Conservation (phyloP, 2,888 invertebrate genomes). For the Stenodema calcarata region DNA sequence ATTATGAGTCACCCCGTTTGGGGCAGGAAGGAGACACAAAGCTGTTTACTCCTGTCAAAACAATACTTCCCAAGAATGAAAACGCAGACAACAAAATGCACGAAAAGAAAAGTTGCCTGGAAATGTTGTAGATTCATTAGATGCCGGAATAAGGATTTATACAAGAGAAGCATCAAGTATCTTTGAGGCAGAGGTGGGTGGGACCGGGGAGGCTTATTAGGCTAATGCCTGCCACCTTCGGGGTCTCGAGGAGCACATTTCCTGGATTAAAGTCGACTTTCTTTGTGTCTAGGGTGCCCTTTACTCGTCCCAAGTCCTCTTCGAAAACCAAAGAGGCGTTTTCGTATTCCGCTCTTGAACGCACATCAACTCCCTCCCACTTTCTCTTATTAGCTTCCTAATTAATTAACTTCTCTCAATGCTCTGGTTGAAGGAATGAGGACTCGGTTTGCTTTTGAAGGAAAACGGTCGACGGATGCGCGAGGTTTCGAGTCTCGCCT, state of each 20-base stretch:
- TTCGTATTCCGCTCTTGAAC: constrained; percentile 8
- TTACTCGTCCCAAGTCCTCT: not conserved
- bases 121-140: constrained; percentile 32
- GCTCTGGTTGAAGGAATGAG: not conserved
- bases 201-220: constrained; percentile 35
- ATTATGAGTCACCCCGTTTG: too few relatives aligned
- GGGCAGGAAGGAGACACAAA: not conserved
- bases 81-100: constrained; percentile 12
- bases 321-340: constrained; percentile 9
- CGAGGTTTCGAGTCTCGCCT: not conserved
- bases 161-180: constrained; percentile 37
- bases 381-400: constrained; percentile 48
- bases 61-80: not conserved
- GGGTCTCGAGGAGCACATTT: constrained; percentile 39
- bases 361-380: constrained; percentile 32
- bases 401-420: constrained; percentile 45
- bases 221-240: constrained; percentile 47
- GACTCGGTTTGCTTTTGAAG: not conserved
- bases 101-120: not conserved
- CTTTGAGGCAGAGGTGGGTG: not conserved
- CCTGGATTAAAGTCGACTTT: constrained; percentile 43
- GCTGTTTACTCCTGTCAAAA: not conserved
- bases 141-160: constrained; percentile 36
- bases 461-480: not conserved
- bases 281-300: constrained; percentile 31